Conservation (phyloP, 2,113 vertebrate species). For the Phyllostomus discolor region DNA sequence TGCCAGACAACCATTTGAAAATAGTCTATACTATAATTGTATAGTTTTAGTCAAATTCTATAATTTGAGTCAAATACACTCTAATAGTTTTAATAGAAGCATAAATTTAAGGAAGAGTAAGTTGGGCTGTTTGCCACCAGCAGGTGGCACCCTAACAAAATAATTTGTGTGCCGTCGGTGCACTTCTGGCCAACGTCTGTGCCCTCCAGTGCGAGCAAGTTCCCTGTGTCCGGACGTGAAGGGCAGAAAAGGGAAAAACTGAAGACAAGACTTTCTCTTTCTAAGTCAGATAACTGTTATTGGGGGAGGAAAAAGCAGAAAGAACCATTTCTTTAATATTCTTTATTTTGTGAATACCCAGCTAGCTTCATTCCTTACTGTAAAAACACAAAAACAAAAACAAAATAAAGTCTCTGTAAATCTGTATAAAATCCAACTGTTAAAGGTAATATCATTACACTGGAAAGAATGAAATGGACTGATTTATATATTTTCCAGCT, state of each 20-base stretch:
- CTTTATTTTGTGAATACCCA: background rate
- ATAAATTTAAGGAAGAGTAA: conserved; percentile 34
- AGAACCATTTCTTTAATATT: background rate
- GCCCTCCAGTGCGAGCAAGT: conserved; percentile 20
- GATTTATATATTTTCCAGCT: background rate
- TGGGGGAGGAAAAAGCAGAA: background rate
- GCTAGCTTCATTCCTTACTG: background rate
- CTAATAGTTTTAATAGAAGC: conserved; percentile 7
- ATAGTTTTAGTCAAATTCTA: background rate
- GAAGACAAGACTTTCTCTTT: conserved; percentile 35
- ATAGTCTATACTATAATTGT: background rate
- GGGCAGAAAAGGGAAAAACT: background rate
- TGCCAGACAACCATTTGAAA: background rate
- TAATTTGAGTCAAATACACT: background rate
- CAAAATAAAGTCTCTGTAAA: background rate
- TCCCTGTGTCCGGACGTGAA: conserved; percentile 9
- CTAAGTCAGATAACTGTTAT: background rate
- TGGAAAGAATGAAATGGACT: conserved; percentile 10
- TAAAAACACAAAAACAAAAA: background rate
- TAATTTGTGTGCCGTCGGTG: conserved; percentile 75
- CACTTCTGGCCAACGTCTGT: conserved; percentile 43
- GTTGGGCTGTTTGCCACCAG: conserved; percentile 78
- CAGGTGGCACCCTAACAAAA: conserved; percentile 88
- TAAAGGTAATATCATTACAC: background rate
- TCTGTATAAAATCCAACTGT: conserved; percentile 5